A percentile compares a stretch with the other conserved stretches of the same genome.
Conservation (phyloP, 2,888 invertebrate genomes). For the Epirrita christyi region DNA sequence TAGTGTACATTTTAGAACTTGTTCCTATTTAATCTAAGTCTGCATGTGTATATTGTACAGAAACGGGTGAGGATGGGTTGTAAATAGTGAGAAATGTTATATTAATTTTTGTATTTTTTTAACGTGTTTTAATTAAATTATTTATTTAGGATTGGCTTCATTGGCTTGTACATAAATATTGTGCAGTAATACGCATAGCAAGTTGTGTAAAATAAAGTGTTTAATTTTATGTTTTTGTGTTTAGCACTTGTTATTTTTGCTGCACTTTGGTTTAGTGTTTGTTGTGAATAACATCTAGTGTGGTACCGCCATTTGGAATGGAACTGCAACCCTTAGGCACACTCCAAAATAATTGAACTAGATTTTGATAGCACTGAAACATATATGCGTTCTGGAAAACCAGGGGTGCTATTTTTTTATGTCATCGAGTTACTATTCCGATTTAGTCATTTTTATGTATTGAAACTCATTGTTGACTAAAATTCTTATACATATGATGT, state of each 20-base stretch:
- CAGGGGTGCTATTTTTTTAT: no score
- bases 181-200: slow-evolving; percentile 52
- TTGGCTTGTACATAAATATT: slow-evolving; percentile 66
- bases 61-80: slow-evolving; percentile 51
- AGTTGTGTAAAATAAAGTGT: slow-evolving; percentile 55
- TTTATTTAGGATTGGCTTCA: slow-evolving; percentile 64
- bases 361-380: background rate
- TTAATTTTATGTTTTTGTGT: slow-evolving; percentile 45
- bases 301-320: slow-evolving; percentile 3
- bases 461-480: no score
- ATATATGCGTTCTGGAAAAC: no score
- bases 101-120: slow-evolving; percentile 45
- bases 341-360: background rate
- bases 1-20: slow-evolving; percentile 41
- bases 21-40: slow-evolving; percentile 75
- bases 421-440: no score
- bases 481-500: no score
- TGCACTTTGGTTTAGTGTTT: slow-evolving; percentile 16
- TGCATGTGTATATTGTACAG: slow-evolving; percentile 58
- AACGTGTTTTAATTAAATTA: slow-evolving; percentile 57
- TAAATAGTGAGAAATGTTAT: slow-evolving; percentile 55
- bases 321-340: background rate
- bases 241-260: slow-evolving; percentile 43
- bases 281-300: slow-evolving; percentile 16
- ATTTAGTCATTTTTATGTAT: no score